Evolutionary conservation across 2,113 vertebrate species (phyloP).

Genomic region (Turnix velox): DNA sequence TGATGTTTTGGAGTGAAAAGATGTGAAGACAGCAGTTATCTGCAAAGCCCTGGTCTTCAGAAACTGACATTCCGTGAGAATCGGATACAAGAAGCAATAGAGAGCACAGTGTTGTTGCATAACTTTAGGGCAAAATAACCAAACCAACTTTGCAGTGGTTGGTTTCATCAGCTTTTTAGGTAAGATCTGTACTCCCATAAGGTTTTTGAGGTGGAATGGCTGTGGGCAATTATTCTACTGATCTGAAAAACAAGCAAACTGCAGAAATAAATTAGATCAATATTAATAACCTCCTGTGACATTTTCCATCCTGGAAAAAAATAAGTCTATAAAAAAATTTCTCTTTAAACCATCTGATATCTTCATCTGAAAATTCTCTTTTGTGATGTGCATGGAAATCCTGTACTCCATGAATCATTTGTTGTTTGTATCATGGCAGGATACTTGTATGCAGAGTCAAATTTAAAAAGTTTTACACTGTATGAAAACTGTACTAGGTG

Average conservation of each 20-base stretch:
- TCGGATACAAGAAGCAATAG: background rate
- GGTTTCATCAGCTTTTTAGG: background rate
- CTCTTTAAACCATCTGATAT: background rate
- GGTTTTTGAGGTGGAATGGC: background rate
- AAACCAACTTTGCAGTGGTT: background rate
- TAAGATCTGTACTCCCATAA: background rate
- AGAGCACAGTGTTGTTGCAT: background rate
- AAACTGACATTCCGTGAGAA: background rate
- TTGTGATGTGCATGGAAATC: fast-evolving
- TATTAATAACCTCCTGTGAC: background rate
- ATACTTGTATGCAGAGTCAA: background rate
- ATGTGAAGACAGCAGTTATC: background rate
- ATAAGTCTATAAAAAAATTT: background rate
- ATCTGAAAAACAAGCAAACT: background rate
- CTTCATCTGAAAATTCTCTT: background rate
- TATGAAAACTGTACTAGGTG: background rate
- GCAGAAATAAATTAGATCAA: background rate
- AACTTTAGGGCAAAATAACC: background rate
- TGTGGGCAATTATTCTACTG: background rate
- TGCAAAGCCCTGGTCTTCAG: background rate
- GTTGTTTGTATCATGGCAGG: fast-evolving
- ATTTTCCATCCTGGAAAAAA: background rate
- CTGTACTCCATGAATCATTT: background rate
- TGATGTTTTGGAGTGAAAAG: background rate
- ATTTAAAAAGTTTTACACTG: fast-evolving